Evolutionary conservation across 1,140 invertebrate species (phyloP), one percentile per base, ranked within the genome.

Genomic region (Phortica variegata): DNA sequence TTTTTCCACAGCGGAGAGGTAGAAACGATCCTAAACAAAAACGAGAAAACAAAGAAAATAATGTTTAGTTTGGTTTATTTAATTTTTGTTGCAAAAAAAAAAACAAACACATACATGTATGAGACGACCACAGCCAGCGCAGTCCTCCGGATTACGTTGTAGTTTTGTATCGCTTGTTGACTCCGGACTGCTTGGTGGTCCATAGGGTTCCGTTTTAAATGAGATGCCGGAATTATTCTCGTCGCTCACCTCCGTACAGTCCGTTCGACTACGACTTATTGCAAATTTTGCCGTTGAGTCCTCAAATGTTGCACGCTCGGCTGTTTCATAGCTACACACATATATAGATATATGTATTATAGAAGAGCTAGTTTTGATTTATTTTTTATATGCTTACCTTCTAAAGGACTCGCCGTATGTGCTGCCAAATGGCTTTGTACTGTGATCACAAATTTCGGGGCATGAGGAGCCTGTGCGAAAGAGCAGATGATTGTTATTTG

Each of bases 1-100:
- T 62, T 90, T 85, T 74, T 97, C 93, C 16, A 95, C 90, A 2
- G 93, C 93, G 80, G 81, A 90, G 45, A 97, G 84, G 81, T 95
- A 97, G 80, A 89, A 97, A 55, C 91, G 80, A 80, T 97, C 93
- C 47, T 87, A 82, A 2, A 54, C 56, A 19, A 13, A 38, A 43
- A 7, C 9, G 38, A 40, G 29, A 48, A 53, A 39, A 26, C 26
- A 23, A 43, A 36, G 43, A 45, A 50, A 37, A 52, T 34, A 49
- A 39, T 47, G 37, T 36, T 43, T 44, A 5, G 4, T 39, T 8
- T 21, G n/a, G 8, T 39, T 34, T 34, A 8, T 36, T 46, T 37
- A 12, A 8, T 26, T 42, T 42, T 42, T 3, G 13, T 42, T 23
- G 21, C 6, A 29, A n/a, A n/a, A n/a, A n/a, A n/a, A n/a, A n/a